Evolutionary conservation across 2,888 invertebrate genomes (phyloP).

Genomic region (Drosophila sordidula): DNA sequence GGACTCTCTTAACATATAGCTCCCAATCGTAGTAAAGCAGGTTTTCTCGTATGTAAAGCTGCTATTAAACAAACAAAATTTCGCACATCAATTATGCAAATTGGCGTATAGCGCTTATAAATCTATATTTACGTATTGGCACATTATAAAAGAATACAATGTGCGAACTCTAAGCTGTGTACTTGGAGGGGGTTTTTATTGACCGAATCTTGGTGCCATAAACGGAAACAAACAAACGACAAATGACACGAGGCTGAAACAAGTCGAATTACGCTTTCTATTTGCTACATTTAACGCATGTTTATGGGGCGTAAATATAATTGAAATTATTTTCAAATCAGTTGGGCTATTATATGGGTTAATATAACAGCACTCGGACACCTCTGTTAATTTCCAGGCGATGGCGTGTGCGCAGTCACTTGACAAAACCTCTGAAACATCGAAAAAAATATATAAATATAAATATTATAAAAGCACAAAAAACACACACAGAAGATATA

Average conservation of each 20-base stretch:
- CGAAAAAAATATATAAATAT: conserved; percentile 9
- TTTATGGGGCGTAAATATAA: neutral
- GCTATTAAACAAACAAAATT: neutral
- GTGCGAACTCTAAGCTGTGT: conserved; percentile 23
- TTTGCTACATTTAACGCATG: conserved; percentile 3
- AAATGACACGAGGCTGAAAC: too few relatives aligned
- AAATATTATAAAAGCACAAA: conserved; percentile 2
- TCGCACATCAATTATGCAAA: conserved; percentile 36
- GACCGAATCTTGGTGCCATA: neutral
- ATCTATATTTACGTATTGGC: conserved; percentile 21
- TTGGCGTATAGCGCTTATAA: conserved; percentile 8
- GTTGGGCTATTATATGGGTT: conserved; percentile 16
- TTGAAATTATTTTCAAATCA: neutral
- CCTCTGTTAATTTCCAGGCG: conserved; percentile 35
- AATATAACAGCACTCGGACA: neutral
- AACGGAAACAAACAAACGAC: neutral
- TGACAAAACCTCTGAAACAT: conserved; percentile 40
- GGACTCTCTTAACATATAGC: too few relatives aligned
- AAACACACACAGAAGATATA: conserved; percentile 15
- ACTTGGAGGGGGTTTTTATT: conserved; percentile 16
- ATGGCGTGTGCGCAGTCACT: conserved; percentile 59
- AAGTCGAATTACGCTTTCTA: neutral
- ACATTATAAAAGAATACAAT: conserved; percentile 25
- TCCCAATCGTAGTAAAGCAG: too few relatives aligned
- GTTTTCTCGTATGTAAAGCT: too few relatives aligned